Base-by-base conservation (phyloP, 2,797 vertebrate genomes). In the Coregonus sp. region DNA sequence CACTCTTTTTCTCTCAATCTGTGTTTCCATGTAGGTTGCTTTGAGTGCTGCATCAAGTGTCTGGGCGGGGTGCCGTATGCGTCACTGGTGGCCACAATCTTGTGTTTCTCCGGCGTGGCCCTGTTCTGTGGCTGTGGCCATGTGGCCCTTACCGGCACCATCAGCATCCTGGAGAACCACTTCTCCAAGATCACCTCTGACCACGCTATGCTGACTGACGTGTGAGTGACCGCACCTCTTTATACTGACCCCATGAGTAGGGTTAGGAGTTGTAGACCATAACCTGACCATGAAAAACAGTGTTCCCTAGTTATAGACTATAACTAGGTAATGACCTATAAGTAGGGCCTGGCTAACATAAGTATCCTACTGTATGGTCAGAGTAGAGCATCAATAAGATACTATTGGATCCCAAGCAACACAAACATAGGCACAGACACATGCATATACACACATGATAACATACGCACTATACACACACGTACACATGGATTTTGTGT, bases 31-130 rank as follows among this genome's bases (percentile, higher is more conserved):
- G 75, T 91, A 99, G 98, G 98, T 94, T 99, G 98, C 92, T 98
- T 99, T 79, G 98, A 99, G 92, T 99, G 98, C 95, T 99, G 98
- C 93, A 98, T 99, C 92, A 98, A 98, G 91, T 99, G 98, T 94
- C 93, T 99, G 92, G 98, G 98, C 68, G 98, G 98, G 50, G 98
- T 99, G 87, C 98, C 98, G 61, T 99, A 99, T 2, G 97, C 98
- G 33, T 99, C 98, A 0, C 96, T 99, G 82, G 95, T 99, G 91
- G 98, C 98, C 81, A 99, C 98, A 50, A 98, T 99, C 93, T 94
- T 99, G 83, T 99, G 98, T 92, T 99, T 99, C 94, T 99, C 97
- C 0, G 98, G 98, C 16, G 97, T 99, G 0, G 97, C 98, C 6
- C 91, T 99, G 83, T 99, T 99, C 90, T 99, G 98, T 33, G 98